phyloP scores from a whole-genome alignment of 2,888 invertebrate species.

The Phyto melanocephala region DNA sequence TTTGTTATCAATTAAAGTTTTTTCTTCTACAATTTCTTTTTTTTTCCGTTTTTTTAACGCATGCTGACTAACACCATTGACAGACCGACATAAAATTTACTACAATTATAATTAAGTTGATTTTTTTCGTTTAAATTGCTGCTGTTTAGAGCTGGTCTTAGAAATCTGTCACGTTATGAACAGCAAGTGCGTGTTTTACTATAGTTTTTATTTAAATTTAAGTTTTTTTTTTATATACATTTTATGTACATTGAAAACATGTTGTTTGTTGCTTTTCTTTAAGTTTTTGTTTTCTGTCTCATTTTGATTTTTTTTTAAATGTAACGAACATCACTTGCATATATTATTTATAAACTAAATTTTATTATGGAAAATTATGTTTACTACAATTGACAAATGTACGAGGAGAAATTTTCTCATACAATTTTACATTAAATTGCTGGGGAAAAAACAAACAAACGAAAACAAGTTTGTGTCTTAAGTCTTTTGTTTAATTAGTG shows the following conservation, averaged over 20 bases:
- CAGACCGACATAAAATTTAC: constrained; percentile 46
- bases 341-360: constrained; percentile 33
- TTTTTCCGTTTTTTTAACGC: constrained; percentile 38
- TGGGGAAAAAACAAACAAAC: not conserved
- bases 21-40: not conserved
- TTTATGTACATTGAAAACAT: constrained; percentile 23
- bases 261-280: constrained; percentile 21
- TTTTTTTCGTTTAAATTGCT: no score
- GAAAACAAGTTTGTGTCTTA: constrained; percentile 43
- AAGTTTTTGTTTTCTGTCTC: constrained; percentile 5
- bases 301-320: constrained; percentile 12
- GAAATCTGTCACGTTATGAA: constrained; percentile 53
- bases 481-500: constrained; percentile 46
- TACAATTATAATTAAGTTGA: constrained; percentile 9
- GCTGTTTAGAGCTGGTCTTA: constrained; percentile 37
- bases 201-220: constrained; percentile 43
- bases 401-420: constrained; percentile 51
- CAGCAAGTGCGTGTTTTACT: constrained; percentile 63
- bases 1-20: constrained; percentile 12
- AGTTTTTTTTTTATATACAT: constrained; percentile 4
- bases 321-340: constrained; percentile 14
- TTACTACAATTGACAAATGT: constrained; percentile 52
- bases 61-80: constrained; percentile 53
- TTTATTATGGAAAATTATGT: constrained; percentile 48
- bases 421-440: constrained; percentile 20